Conservation (phyloP, 2,888 invertebrate species). For the Polymixis flavicincta region DNA sequence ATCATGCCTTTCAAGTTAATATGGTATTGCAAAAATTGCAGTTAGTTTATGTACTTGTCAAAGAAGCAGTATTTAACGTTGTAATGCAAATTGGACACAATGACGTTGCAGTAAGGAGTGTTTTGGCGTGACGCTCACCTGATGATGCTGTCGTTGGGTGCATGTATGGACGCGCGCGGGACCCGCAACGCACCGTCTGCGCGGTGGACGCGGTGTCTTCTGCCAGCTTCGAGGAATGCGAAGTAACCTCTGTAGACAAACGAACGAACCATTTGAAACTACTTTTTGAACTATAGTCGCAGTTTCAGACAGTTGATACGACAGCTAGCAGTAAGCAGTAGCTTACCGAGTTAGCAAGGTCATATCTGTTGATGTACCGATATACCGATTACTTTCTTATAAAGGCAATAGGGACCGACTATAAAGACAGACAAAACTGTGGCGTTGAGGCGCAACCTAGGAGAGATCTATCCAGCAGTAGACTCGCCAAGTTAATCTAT, state of each 20-base stretch:
- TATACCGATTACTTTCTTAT: not conserved
- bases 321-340: not conserved
- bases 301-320: not conserved
- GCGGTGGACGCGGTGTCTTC: conserved; percentile 92
- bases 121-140: conserved; percentile 80
- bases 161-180: conserved; percentile 91
- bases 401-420: not conserved
- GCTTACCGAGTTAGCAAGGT: not conserved
- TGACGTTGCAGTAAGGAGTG: conserved; percentile 54
- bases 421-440: no score
- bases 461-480: not conserved
- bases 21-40: conserved; percentile 62
- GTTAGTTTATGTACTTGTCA: conserved; percentile 70
- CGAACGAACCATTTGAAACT: not conserved
- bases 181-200: conserved; percentile 90
- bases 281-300: not conserved
- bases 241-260: conserved; percentile 93
- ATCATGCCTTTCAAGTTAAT: conserved; percentile 76
- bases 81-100: conserved; percentile 73
- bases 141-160: conserved; percentile 94
- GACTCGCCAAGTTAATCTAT: not conserved
- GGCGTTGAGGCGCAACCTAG: no score
- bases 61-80: conserved; percentile 67
- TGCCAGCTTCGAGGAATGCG: conserved; percentile 96
- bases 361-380: not conserved